Evolutionary conservation across 2,113 vertebrate species (phyloP).

Genomic region (Eudorcas thomsonii): DNA sequence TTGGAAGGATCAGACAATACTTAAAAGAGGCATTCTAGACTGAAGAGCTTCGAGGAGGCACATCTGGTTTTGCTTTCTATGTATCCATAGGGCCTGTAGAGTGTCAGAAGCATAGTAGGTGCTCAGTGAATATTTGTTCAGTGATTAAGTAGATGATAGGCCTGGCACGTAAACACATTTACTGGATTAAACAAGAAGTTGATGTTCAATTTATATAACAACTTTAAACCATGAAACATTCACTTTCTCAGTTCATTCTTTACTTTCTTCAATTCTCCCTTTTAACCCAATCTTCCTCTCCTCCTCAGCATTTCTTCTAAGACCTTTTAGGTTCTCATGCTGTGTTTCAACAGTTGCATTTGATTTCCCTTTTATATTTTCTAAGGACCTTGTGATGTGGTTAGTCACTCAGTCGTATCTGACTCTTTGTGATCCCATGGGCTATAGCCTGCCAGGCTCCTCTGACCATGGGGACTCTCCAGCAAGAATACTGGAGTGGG

Average conservation of each 20-base stretch:
- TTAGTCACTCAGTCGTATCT: neutral
- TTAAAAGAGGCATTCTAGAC: neutral
- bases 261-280: neutral
- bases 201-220: neutral
- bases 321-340: neutral
- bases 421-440: neutral
- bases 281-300: neutral
- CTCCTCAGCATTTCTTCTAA: neutral
- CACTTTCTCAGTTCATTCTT: neutral
- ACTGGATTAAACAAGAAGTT: neutral
- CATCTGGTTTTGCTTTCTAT: neutral
- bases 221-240: neutral
- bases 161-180: neutral
- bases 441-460: neutral
- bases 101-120: neutral
- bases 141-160: neutral
- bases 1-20: neutral
- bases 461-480: neutral
- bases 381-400: neutral
- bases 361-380: neutral
- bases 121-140: neutral
- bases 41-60: neutral
- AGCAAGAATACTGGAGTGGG: neutral
- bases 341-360: neutral
- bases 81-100: neutral